Evolutionary conservation across 1,140 invertebrate genomes (phyloP).

Genomic region (Nylanderia fulva): DNA sequence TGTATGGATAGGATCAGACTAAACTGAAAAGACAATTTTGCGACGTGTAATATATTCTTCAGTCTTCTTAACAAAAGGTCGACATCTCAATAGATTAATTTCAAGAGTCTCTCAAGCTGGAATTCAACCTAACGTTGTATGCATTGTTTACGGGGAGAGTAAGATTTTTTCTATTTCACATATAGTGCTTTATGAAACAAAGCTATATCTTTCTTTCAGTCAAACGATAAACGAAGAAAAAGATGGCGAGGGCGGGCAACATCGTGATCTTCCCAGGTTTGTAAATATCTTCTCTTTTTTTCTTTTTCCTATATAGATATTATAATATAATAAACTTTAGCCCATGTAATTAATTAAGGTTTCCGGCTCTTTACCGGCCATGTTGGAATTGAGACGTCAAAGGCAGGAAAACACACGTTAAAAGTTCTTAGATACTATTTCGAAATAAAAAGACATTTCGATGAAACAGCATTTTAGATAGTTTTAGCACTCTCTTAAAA

Average conservation of each 20-base stretch:
- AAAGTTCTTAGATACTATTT: too few relatives aligned
- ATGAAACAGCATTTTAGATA: too few relatives aligned
- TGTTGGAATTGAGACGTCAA: too few relatives aligned
- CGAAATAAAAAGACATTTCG: too few relatives aligned
- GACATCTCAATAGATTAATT: conserved; percentile 22
- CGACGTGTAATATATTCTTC: neutral
- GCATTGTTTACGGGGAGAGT: conserved; percentile 33
- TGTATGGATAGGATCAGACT: conserved; percentile 24
- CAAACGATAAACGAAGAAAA: conserved; percentile 89
- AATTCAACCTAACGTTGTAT: conserved; percentile 32
- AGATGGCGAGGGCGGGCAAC: conserved; percentile 86
- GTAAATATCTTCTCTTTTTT: conserved; percentile 66
- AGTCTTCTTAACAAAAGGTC: conserved; percentile 10
- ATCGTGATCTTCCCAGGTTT: conserved; percentile 87
- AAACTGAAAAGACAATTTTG: conserved; percentile 4
- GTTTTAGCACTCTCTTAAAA: too few relatives aligned
- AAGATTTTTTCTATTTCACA: conserved; percentile 8
- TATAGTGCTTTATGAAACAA: conserved; percentile 52
- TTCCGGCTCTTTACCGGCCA: too few relatives aligned
- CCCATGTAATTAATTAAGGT: conserved; percentile 12
- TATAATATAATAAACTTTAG: conserved; percentile 14
- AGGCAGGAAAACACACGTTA: too few relatives aligned
- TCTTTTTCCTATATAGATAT: conserved; percentile 64
- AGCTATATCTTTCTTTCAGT: conserved; percentile 85
- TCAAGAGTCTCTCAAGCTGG: conserved; percentile 24